Evolutionary conservation across 2,113 vertebrate genomes (phyloP).

Genomic region (Toxostoma redivivum): DNA sequence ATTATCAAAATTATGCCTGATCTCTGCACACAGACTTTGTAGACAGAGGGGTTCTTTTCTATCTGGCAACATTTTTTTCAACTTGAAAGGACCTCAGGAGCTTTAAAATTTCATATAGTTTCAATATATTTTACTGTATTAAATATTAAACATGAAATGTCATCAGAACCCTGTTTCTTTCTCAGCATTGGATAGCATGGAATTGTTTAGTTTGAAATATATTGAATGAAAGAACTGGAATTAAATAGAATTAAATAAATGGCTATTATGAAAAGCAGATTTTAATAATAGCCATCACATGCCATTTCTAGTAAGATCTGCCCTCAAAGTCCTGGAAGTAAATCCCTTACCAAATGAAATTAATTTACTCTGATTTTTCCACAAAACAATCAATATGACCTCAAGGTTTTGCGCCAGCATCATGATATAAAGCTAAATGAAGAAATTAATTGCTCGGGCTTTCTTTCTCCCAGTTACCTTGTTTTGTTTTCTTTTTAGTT

Average conservation of each 20-base stretch:
- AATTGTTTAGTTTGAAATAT: not conserved
- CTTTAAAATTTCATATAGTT: not conserved
- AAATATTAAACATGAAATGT: not conserved
- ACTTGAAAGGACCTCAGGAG: not conserved
- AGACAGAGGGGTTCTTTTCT: not conserved
- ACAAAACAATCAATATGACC: slow-evolving; percentile 7
- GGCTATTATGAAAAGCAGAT: not conserved
- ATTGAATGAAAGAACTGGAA: not conserved
- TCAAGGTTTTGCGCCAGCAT: not conserved
- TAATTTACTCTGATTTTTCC: not conserved
- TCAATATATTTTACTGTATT: not conserved
- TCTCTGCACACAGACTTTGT: not conserved
- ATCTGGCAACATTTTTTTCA: not conserved
- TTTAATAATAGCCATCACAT: not conserved
- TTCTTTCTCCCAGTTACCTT: no score
- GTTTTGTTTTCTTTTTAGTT: no score
- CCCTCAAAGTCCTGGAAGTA: not conserved
- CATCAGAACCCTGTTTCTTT: not conserved
- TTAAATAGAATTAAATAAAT: not conserved
- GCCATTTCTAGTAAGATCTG: not conserved
- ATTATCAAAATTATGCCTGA: not conserved
- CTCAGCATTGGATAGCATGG: not conserved
- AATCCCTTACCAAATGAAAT: slow-evolving; percentile 6
- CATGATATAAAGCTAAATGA: not conserved
- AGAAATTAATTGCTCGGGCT: not conserved